Evolutionary conservation across 1,140 invertebrate species (phyloP).

Genomic region (Macrobrachium nipponense): DNA sequence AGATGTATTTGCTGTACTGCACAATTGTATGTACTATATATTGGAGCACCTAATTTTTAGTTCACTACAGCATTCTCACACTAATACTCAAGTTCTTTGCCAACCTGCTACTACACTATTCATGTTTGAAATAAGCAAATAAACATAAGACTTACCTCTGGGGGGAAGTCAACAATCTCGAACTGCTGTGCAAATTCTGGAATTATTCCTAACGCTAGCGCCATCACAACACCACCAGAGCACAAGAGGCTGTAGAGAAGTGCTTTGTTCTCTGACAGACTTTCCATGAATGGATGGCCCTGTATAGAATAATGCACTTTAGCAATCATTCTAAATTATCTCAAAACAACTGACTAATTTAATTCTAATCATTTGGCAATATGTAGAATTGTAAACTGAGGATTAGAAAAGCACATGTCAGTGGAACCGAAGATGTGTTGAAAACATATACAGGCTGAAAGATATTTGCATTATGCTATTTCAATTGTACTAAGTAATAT

Average conservation of each 20-base stretch:
- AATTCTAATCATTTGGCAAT: not conserved
- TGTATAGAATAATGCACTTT: constrained; percentile 68
- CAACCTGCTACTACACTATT: constrained; percentile 18
- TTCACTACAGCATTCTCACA: too few species aligned
- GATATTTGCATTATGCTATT: too few species aligned
- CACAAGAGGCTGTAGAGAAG: constrained; percentile 89
- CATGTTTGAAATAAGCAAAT: not conserved
- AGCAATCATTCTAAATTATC: not conserved
- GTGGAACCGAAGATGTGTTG: too few species aligned
- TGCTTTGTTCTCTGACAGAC: constrained; percentile 89
- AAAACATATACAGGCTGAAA: too few species aligned
- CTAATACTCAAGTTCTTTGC: too few species aligned
- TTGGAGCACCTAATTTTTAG: too few species aligned
- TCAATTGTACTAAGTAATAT: too few species aligned
- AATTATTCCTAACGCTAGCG: constrained; percentile 80
- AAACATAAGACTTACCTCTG: constrained; percentile 76
- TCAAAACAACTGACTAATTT: not conserved
- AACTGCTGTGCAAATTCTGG: constrained; percentile 85
- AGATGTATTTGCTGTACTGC: not conserved
- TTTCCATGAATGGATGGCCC: constrained; percentile 99
- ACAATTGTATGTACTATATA: too few species aligned
- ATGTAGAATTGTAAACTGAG: too few species aligned
- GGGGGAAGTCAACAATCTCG: constrained; percentile 90
- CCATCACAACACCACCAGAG: constrained; percentile 80
- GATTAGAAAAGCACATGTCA: too few species aligned